Evolutionary conservation across 2,797 vertebrate genomes (phyloP), one percentile per base, ranked within the genome.

Genomic region (Mergus octosetaceus): DNA sequence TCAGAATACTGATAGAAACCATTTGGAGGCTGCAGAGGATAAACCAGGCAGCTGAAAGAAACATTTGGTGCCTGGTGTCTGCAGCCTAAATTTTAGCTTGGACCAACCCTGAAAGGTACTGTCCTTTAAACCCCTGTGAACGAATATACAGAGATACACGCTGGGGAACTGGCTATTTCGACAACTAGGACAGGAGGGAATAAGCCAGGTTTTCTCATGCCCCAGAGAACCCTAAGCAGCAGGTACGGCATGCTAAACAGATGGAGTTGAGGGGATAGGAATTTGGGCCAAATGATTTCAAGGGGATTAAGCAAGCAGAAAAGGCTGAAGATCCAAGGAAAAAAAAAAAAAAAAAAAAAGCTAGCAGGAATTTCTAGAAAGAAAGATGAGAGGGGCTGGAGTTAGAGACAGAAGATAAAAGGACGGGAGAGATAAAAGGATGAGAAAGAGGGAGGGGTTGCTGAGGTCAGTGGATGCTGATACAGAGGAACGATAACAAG

Each of bases 1-100:
- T 84, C 3, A 5, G 97, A 97, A 98, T 97, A 92, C 92, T 95
- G 97, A 97, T 86, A 74, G 71, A 92, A 92, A 83, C 45, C 13
- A 57, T 84, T 93, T 56, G 60, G 39, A 88, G 81, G 65, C 83
- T 71, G 61, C 78, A 70, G 51, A 92, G 89, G 62, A 79, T 83
- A 93, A 89, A 77, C 32, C 36, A 71, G 18, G 34, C 65, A 89
- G 54, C 28, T 57, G 86, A 87, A 93, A 14, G 81, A 90, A 96
- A 65, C 41, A 83, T 90, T 94, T 89, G 66, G 56, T 85, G 75
- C 58, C 80, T 85, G 45, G 57, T 61, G 36, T 72, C 45, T 85
- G 57, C 58, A 94, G 90, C 58, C 57, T 83, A 85, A 80, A 92
- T 82, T 93, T 96, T 87, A 93, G 65, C 61, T 77, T 75, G 78